phyloP scores from a whole-genome alignment of 2,888 invertebrate genomes.

The Tetheella fluctuosa region DNA sequence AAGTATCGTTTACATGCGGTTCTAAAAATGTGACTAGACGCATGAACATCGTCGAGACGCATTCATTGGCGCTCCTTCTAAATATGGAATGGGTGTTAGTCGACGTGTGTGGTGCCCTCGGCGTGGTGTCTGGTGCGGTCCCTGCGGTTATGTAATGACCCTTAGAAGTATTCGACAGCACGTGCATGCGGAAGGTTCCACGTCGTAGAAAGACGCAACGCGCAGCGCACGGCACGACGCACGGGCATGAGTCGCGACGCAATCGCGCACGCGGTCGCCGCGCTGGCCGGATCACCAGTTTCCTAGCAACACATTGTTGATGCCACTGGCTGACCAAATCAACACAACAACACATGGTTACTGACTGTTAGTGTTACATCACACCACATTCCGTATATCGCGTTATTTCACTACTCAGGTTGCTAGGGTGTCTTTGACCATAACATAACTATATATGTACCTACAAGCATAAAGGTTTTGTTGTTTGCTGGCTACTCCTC shows the following conservation, averaged over 20 bases:
- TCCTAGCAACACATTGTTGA: conserved; percentile 84
- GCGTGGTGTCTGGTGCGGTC: conserved; percentile 52
- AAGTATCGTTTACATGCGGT: conserved; percentile 79
- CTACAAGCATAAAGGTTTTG: conserved; percentile 28
- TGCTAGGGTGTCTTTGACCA: conserved; percentile 62
- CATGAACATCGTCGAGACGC: conserved; percentile 68
- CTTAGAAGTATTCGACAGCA: conserved; percentile 61
- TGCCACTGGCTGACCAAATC: conserved; percentile 75
- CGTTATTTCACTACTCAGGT: conserved; percentile 57
- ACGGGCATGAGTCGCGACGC: conserved; percentile 45
- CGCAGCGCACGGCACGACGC: conserved; percentile 41
- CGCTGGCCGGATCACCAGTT: conserved; percentile 65
- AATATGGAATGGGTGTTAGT: conserved; percentile 78
- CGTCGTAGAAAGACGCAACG: conserved; percentile 64
- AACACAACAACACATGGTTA: conserved; percentile 79
- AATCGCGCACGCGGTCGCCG: conserved; percentile 59
- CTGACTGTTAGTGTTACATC: conserved; percentile 78
- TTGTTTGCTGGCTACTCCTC: conserved; percentile 33
- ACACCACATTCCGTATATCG: conserved; percentile 56
- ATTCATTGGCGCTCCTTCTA: conserved; percentile 78
- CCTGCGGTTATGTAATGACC: conserved; percentile 76
- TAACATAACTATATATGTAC: conserved; percentile 52
- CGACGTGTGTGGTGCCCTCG: conserved; percentile 58
- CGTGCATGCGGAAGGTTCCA: conserved; percentile 77
- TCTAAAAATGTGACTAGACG: conserved; percentile 79